These are phyloP conservation scores for Lapara coniferarum DNA, from an alignment of 2,888 invertebrate genomes.

Conservation along the genomic window DNA sequence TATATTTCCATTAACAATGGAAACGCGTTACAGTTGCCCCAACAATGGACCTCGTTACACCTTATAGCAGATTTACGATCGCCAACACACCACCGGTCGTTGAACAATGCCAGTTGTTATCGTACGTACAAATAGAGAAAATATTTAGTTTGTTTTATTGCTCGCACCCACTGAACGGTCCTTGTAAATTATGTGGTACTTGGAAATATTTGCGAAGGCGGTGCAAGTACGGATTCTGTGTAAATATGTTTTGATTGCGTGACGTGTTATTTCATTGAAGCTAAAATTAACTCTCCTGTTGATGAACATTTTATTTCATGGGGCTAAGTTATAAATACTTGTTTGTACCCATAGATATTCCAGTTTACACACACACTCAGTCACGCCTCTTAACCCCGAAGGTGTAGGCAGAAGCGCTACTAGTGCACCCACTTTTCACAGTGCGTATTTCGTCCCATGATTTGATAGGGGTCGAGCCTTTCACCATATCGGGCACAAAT, in stretches of 20 bases:
- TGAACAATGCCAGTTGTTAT: slow-evolving; percentile 68
- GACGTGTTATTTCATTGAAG: neutral
- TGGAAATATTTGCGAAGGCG: slow-evolving; percentile 39
- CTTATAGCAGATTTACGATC: slow-evolving; percentile 64
- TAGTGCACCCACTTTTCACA: too few species aligned
- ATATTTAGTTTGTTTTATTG: slow-evolving; percentile 50
- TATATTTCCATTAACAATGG: slow-evolving; percentile 32
- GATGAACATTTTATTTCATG: too few species aligned
- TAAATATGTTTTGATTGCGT: slow-evolving; percentile 2
- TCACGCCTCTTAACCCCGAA: too few species aligned
- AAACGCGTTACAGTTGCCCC: slow-evolving; percentile 42
- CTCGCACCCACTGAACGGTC: slow-evolving; percentile 38
- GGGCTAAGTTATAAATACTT: too few species aligned
- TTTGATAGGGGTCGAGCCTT: too few species aligned
- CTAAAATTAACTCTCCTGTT: too few species aligned
- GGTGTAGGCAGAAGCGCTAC: too few species aligned
- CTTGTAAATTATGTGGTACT: slow-evolving; percentile 41
- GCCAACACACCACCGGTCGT: slow-evolving; percentile 37
- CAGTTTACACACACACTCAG: too few species aligned
- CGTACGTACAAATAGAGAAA: slow-evolving; percentile 45
- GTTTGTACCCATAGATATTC: too few species aligned
- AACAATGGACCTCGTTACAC: slow-evolving; percentile 65
- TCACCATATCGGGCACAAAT: too few species aligned
- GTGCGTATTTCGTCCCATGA: too few species aligned
- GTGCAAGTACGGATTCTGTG: neutral